Conservation (phyloP, 2,797 vertebrate species). For the Pogonophryne albipinna region DNA sequence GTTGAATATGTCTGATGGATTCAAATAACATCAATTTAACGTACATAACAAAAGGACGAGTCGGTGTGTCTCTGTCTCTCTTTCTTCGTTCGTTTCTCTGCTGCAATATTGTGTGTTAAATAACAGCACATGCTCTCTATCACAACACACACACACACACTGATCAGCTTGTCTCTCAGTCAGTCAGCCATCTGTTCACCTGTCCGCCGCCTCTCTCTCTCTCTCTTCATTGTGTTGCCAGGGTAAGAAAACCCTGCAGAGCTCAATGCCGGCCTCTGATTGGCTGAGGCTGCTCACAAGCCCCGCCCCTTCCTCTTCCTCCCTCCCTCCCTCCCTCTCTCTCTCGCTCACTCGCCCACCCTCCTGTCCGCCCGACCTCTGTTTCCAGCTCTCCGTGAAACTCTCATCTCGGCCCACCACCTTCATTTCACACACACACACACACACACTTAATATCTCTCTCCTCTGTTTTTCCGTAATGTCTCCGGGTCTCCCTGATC, state of each 20-base stretch:
- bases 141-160: slow-evolving; percentile 30
- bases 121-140: slow-evolving; percentile 5
- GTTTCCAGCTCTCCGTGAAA: slow-evolving; percentile 56
- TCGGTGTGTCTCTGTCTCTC: background rate
- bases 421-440: slow-evolving; percentile 52
- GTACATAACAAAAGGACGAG: slow-evolving; percentile 10
- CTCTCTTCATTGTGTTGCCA: slow-evolving; percentile 84
- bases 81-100: slow-evolving; percentile 30
- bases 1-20: too few species aligned
- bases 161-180: slow-evolving; percentile 81
- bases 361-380: slow-evolving; percentile 60
- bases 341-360: slow-evolving; percentile 57
- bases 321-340: slow-evolving; percentile 54
- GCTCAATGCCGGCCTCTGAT: slow-evolving; percentile 71
- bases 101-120: slow-evolving; percentile 43
- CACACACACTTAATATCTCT: slow-evolving; percentile 61
- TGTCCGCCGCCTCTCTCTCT: slow-evolving; percentile 68
- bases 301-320: slow-evolving; percentile 65
- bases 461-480: slow-evolving; percentile 25
- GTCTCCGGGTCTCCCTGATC: slow-evolving; percentile 41
- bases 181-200: slow-evolving; percentile 85
- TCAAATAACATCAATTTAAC: slow-evolving; percentile 21
- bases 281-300: slow-evolving; percentile 71
- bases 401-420: slow-evolving; percentile 49
- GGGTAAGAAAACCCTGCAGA: slow-evolving; percentile 85